Percentiles rank a stretch among this genome's conserved stretches.
These are phyloP conservation scores for Miniopterus natalensis DNA, from an alignment of 2,113 vertebrate genomes.

Conservation along the genomic window DNA sequence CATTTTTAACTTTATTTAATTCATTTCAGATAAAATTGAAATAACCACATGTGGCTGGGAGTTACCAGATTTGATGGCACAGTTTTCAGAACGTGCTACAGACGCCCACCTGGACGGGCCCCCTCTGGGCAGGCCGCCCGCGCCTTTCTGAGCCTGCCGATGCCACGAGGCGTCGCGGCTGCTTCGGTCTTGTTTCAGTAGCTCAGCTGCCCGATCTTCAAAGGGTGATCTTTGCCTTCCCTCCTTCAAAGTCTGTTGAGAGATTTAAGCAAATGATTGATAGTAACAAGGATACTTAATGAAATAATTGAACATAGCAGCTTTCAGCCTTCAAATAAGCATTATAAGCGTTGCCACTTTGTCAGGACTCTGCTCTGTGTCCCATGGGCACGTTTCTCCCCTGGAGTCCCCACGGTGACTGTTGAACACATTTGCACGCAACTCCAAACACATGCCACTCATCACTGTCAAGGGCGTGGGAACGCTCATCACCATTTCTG, in stretches of 20 bases:
- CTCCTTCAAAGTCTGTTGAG: neutral
- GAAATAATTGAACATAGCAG: neutral
- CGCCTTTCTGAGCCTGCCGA: neutral
- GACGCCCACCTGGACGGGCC: accelerated
- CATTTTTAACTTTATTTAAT: neutral
- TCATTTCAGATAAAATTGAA: neutral
- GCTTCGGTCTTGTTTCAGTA: accelerated
- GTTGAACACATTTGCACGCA: neutral
- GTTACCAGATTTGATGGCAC: neutral
- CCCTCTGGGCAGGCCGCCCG: accelerated
- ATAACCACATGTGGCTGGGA: neutral
- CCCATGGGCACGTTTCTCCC: accelerated
- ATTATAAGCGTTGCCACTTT: accelerated
- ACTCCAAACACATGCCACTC: neutral
- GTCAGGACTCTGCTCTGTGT: accelerated
- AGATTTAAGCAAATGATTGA: accelerated
- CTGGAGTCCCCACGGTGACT: accelerated
- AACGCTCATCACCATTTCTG: accelerated
- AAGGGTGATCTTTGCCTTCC: accelerated
- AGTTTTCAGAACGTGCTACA: accelerated
- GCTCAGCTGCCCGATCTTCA: accelerated
- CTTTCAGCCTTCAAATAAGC: accelerated
- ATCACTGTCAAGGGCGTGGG: no score
- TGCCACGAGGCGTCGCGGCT: accelerated
- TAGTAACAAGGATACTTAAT: accelerated